Base-by-base conservation (phyloP, 2,113 vertebrate species). In the Merops nubicus region DNA sequence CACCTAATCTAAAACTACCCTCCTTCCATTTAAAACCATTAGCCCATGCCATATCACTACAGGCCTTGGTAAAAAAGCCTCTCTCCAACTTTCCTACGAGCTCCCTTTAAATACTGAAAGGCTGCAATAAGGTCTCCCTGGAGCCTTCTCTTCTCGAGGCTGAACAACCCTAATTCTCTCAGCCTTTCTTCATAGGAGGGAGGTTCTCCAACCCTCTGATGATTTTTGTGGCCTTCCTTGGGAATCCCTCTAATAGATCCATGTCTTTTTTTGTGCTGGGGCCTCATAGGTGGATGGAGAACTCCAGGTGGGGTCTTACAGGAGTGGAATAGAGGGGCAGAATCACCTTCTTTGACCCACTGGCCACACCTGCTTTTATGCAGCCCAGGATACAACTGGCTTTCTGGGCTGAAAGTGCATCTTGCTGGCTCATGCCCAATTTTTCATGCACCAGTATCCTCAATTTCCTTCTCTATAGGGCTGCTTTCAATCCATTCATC, bases 241-340 rank as follows among this genome's bases (percentile, higher is more conserved):
- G 17, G 19, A 73, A 6, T 3, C 0, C 1, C 8, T 82, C 21
- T 23, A 60, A 28, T 6, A 73, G 5, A 8, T 51, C n/a, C 5
- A 8, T 5, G 9, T 57, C 11, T 47, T 51, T 73, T 73, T 43
- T 25, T 73, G 4, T 40, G 25, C 25, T 67, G 51, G 9, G 13
- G 9, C 3, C 17, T 11, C 22, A 60, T 9, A 54, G 8, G 4
- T 48, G 22, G 22, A 48, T n/a, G 12, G 10, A 67, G 53, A 29
- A 45, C 3, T 86, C 33, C n/a, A 34, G 6, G 8, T 45, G 12
- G 5, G 11, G 1, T 74, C 22, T 53, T n/a, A 85, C 16, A 11
- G 51, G 31, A 47, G 6, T 4, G 8, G 59, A 78, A 23, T 2
- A 79, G 25, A 83, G 7, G 9, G 8, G 9, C 3, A 57, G 2